A percentile compares a stretch with the other conserved stretches of the same genome.
These are phyloP conservation scores for Diplosoma virens DNA, from an alignment of 23 tunicate genomes.

Conservation along the genomic window DNA sequence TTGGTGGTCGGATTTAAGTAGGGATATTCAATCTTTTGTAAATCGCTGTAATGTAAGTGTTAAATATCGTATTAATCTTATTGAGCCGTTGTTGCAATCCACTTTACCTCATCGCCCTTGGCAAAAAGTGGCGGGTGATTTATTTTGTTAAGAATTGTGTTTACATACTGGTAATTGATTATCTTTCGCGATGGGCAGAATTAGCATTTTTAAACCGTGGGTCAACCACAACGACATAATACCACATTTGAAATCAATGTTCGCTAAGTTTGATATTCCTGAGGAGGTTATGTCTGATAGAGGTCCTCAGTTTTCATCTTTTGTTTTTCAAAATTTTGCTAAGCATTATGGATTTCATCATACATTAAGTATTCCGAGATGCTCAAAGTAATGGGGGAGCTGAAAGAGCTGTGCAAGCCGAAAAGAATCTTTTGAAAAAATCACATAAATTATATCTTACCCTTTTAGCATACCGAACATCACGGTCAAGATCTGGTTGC, in stretches of 20 bases:
- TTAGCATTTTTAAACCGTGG: not conserved
- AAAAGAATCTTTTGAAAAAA: conserved; percentile 32
- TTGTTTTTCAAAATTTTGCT: too few species aligned
- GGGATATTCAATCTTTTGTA: not conserved
- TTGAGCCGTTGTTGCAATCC: conserved; percentile 15
- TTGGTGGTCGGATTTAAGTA: conserved; percentile 24
- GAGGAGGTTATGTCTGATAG: not conserved
- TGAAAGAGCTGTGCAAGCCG: conserved; percentile 39
- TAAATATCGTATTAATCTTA: not conserved
- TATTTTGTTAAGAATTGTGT: conserved; percentile 7
- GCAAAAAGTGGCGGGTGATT: conserved; percentile 28
- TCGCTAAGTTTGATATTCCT: conserved; percentile 12
- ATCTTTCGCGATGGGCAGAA: conserved; percentile 33
- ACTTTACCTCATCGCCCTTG: conserved; percentile 13
- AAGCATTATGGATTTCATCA: not conserved
- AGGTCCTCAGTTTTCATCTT: conserved; percentile 35
- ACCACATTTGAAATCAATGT: conserved; percentile 12
- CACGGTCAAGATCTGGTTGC: not conserved
- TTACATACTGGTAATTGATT: conserved; percentile 20
- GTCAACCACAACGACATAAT: conserved; percentile 14
- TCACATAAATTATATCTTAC: conserved; percentile 26
- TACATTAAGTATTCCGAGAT: too few species aligned
- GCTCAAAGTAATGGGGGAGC: conserved; percentile 47
- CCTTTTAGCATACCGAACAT: conserved; percentile 8
- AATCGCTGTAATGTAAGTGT: conserved; percentile 3